Base-by-base conservation (phyloP, 1,140 invertebrate species). In the Scaptomyza graminum region DNA sequence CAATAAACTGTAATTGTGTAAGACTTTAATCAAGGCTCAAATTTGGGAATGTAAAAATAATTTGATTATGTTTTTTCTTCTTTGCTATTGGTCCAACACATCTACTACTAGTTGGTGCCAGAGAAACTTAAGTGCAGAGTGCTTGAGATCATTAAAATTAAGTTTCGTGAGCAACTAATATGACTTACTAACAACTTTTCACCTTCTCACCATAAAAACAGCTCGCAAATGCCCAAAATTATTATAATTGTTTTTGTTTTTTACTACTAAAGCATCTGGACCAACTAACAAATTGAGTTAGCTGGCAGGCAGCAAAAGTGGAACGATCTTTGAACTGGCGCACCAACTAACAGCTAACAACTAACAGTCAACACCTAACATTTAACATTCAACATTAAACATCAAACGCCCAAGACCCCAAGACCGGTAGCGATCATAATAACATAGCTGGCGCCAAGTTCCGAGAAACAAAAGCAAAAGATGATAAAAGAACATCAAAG, bases 341-440 rank as follows among this genome's bases (percentile, higher is more conserved):
- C 18, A 25, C 59, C 50, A 57, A 31, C 28, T 16, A 49, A 34
- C 52, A 39, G n/a, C 41, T 7, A 67, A 5, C 37, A 41, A 12
- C n/a, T 12, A 41, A 41, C 37, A 41, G 12, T 12, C n/a, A 41
- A 41, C 37, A 41, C 5, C 1, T 3, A 37, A 37, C 34, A 37
- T 37, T 1, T 9, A 37, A 37, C 34, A 37, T 37, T 39, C 0
- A n/a, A 39, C 37, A 39, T 41, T n/a, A n/a, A 41, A 47, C 54
- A 60, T 50, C 64, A 16, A 62, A 51, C 13, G 25, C 8, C 59
- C 34, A 49, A 62, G 46, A 79, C 46, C 47, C 28, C 18, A 87
- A 85, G 66, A 81, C 82, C 82, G 43, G 82, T 87, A 74, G 82
- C 81, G 52, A 57, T 77, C 65, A 84, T 77, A 77, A 77, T 50